A percentile compares a stretch with the other conserved stretches of the same genome.
These are phyloP conservation scores for Scarus forsteni DNA, from an alignment of 2,797 vertebrate species.

Conservation along the genomic window DNA sequence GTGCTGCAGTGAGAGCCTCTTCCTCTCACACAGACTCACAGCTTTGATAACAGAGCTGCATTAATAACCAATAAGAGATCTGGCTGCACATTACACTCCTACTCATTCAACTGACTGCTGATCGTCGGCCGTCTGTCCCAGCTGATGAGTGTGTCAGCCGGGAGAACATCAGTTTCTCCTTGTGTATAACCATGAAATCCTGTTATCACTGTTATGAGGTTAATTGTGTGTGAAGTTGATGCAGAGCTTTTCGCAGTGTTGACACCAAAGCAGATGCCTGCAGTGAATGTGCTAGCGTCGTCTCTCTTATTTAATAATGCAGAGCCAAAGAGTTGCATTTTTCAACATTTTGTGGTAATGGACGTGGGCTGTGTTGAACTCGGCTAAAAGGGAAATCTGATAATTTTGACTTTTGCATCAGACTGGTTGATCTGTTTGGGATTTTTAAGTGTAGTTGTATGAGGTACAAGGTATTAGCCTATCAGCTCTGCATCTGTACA, in stretches of 20 bases:
- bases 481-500: too few species aligned
- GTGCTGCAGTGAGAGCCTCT: constrained; percentile 9
- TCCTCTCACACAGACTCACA: constrained; percentile 1
- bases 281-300: constrained; percentile 43
- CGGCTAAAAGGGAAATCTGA: constrained; percentile 27
- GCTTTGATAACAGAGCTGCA: constrained; percentile 26
- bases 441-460: too few species aligned
- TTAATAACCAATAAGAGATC: constrained; percentile 37
- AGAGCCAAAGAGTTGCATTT: constrained; percentile 37
- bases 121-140: constrained; percentile 14
- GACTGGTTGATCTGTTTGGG: too few species aligned
- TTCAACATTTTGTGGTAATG: constrained; percentile 36
- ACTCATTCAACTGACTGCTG: constrained; percentile 16
- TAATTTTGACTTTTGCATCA: too few species aligned
- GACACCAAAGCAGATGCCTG: constrained; percentile 61
- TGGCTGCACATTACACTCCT: constrained; percentile 11
- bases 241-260: constrained; percentile 48
- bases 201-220: constrained; percentile 6
- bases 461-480: too few species aligned
- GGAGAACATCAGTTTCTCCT: constrained; percentile 21
- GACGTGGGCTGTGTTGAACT: constrained; percentile 15
- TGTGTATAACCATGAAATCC: constrained; percentile 29
- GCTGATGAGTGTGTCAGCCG: constrained; percentile 15
- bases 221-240: constrained; percentile 16
- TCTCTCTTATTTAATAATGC: constrained; percentile 61